Conservation (phyloP, 2,888 invertebrate species). For the Sesia apiformis region DNA sequence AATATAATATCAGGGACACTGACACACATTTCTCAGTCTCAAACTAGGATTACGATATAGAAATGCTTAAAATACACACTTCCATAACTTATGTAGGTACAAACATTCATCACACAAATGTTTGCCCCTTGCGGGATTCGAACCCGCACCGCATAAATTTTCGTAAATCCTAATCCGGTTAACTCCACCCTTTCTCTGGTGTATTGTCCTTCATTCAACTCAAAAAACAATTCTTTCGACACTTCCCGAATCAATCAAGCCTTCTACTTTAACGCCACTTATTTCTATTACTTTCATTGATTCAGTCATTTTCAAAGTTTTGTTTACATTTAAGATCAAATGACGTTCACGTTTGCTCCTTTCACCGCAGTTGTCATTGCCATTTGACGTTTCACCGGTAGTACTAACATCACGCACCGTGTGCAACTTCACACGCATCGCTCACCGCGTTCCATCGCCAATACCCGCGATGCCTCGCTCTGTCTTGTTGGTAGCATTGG, state of each 20-base stretch:
- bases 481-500: neutral
- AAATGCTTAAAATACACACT: too few relatives aligned
- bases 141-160: neutral
- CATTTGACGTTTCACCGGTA: neutral
- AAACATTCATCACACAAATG: too few relatives aligned
- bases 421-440: neutral
- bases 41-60: too few relatives aligned
- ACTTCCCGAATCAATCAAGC: constrained; percentile 4
- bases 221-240: neutral
- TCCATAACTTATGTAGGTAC: too few relatives aligned
- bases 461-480: neutral
- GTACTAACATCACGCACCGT: neutral
- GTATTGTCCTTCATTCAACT: neutral
- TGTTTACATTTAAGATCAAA: neutral
- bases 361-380: neutral
- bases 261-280: neutral
- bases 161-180: neutral
- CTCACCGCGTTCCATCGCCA: neutral
- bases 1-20: too few relatives aligned
- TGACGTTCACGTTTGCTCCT: neutral
- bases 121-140: too few relatives aligned
- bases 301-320: neutral
- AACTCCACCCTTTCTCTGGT: neutral
- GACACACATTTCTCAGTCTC: too few relatives aligned
- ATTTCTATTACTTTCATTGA: neutral